Percentiles rank a stretch among this genome's conserved stretches.
Evolutionary conservation across 2,888 invertebrate species (phyloP).

Genomic region (Dynastes hyllus): DNA sequence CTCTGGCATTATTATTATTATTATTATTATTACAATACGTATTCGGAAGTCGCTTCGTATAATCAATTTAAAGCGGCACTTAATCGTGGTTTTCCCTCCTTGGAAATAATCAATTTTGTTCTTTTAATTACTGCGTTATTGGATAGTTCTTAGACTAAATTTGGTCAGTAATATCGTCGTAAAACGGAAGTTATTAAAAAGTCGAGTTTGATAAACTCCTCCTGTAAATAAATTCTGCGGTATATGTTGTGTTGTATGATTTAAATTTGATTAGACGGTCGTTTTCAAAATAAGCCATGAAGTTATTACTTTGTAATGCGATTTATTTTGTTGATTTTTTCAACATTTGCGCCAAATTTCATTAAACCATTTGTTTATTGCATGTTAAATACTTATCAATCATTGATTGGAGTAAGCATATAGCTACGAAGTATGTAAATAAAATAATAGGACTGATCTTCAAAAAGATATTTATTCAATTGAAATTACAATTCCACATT

Average conservation of each 20-base stretch:
- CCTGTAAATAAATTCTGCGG: slow-evolving; percentile 3
- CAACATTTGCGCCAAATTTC: too few species aligned
- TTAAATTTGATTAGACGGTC: too few species aligned
- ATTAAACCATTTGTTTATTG: too few species aligned
- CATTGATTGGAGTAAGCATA: too few species aligned
- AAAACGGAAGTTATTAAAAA: slow-evolving; percentile 12
- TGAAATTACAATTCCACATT: too few species aligned
- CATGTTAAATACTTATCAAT: too few species aligned
- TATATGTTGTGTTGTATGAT: background rate
- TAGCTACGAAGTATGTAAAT: too few species aligned
- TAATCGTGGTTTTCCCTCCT: slow-evolving; percentile 26
- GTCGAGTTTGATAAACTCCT: background rate
- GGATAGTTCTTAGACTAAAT: slow-evolving; percentile 9
- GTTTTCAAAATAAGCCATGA: too few species aligned
- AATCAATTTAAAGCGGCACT: slow-evolving; percentile 20
- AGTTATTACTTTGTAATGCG: too few species aligned
- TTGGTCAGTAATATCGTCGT: slow-evolving; percentile 16
- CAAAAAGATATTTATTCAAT: too few species aligned
- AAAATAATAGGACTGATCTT: too few species aligned
- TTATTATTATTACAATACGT: background rate
- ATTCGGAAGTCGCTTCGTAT: slow-evolving; percentile 4
- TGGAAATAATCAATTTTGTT: slow-evolving; percentile 29
- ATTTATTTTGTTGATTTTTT: too few species aligned
- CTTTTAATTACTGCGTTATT: slow-evolving; percentile 21
- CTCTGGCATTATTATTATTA: background rate